Evolutionary conservation across 2,888 invertebrate genomes (phyloP), one percentile per base, ranked within the genome.

Genomic region (Tetragnatha montana): DNA sequence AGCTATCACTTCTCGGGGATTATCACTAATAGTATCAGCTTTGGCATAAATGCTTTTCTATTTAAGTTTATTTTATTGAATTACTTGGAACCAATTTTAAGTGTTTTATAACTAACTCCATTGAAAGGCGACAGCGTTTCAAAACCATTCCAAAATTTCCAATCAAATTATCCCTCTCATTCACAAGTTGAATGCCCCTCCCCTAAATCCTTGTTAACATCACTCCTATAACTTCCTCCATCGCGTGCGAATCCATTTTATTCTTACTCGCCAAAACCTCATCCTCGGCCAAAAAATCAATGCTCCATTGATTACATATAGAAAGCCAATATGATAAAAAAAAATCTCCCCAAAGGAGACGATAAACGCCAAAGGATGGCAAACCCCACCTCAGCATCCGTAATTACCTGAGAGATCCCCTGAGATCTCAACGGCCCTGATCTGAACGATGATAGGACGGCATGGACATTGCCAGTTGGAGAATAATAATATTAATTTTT

Each of bases 341-440:
- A 6, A 10, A 78, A 79, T 35, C 3, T 8, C 22, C 80, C 86
- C 86, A 84, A 73, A 80, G 12, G 4, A 35, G 14, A 68, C 74
- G 80, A 73, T 80, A 14, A 51, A 19, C 8, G 7, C 7, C 8
- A 22, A 49, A 35, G n/a, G 14, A 35, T 73, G 60, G 79, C 35
- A 79, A 22, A 73, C 69, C 75, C 10, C 50, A 8, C 22, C 3
- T 73, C 51, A 7, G 68, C 19, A 79, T 71, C 35, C 60, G 86
- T 83, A 88, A 88, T 88, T 88, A 73, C 88, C 82, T 68, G 10
- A 17, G 49, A 17, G 68, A 79, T 83, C 82, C 76, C 88, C 49
- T 6, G 79, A 78, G 88, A 79, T 79, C 82, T 71, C 19, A 79
- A 88, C 79, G 88, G 82, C 88, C 88, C 83, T 83, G 88, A 83